Percentiles rank a stretch among this genome's conserved stretches.
Conservation (phyloP, 2,888 invertebrate genomes). For the Tachystola acroxantha region DNA sequence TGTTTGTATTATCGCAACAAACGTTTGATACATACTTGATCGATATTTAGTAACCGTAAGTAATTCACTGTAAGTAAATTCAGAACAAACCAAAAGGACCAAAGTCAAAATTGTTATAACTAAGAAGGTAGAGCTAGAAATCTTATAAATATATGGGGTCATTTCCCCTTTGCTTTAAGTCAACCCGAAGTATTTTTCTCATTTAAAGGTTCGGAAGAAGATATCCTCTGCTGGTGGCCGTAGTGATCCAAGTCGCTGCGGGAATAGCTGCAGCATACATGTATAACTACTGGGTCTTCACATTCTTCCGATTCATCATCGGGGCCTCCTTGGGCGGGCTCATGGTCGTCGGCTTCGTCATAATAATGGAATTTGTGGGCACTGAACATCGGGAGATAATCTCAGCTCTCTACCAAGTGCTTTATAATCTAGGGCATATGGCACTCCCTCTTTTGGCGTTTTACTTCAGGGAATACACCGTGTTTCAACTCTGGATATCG, state of each 20-base stretch:
- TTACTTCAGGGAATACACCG: conserved; percentile 78
- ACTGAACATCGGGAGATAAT: background rate
- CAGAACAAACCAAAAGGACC: too few species aligned
- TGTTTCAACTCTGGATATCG: conserved; percentile 76
- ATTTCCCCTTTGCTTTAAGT: too few species aligned
- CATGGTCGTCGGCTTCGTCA: conserved; percentile 82
- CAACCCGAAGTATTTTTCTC: too few species aligned
- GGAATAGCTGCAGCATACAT: conserved; percentile 76
- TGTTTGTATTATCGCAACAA: too few species aligned
- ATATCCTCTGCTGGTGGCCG: conserved; percentile 77
- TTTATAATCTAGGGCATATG: conserved; percentile 76
- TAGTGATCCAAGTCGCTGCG: conserved; percentile 61
- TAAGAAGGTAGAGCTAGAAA: too few species aligned
- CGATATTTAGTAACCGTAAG: too few species aligned
- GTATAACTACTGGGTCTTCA: conserved; percentile 79
- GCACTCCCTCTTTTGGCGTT: conserved; percentile 78
- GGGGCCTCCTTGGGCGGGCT: conserved; percentile 81
- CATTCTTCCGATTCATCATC: conserved; percentile 77
- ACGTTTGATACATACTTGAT: too few species aligned
- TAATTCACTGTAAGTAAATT: too few species aligned
- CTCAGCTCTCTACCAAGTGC: conserved; percentile 60
- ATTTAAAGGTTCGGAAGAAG: conserved; percentile 81
- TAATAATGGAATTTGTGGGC: conserved; percentile 80
- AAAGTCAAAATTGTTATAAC: too few species aligned
- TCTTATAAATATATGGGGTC: too few species aligned